phyloP scores from a whole-genome alignment of 2,797 vertebrate genomes.

The Hydrocynus forskahlii region DNA sequence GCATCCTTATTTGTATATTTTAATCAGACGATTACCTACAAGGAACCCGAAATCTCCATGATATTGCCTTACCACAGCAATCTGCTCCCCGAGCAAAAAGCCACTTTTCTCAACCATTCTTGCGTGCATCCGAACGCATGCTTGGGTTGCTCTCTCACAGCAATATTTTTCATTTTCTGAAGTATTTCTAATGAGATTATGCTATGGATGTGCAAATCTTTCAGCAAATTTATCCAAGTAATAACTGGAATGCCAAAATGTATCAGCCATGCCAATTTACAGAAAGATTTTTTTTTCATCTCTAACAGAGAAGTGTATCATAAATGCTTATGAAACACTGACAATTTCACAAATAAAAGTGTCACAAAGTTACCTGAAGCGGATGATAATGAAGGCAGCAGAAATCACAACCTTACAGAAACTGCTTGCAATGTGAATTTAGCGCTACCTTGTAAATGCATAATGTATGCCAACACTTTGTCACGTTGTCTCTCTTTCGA shows the following conservation, averaged over 20 bases:
- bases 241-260: background rate
- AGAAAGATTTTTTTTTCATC: background rate
- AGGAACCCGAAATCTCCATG: background rate
- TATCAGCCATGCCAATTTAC: background rate
- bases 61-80: background rate
- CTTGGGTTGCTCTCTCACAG: background rate
- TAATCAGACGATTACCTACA: too few relatives aligned
- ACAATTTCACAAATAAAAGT: background rate
- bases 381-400: background rate
- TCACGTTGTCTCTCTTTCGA: background rate
- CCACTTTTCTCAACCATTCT: too few relatives aligned
- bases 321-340: background rate
- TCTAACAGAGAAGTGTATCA: background rate
- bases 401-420: conserved; percentile 11
- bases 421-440: background rate
- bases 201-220: background rate
- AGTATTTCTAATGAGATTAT: background rate
- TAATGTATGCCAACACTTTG: background rate
- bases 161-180: background rate
- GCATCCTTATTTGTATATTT: too few relatives aligned
- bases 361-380: background rate
- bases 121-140: background rate
- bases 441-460: background rate
- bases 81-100: background rate
- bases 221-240: background rate